A percentile compares a stretch with the other conserved stretches of the same genome.
Conservation (phyloP, 1,140 invertebrate species). For the Drosophila pseudoananassae region DNA sequence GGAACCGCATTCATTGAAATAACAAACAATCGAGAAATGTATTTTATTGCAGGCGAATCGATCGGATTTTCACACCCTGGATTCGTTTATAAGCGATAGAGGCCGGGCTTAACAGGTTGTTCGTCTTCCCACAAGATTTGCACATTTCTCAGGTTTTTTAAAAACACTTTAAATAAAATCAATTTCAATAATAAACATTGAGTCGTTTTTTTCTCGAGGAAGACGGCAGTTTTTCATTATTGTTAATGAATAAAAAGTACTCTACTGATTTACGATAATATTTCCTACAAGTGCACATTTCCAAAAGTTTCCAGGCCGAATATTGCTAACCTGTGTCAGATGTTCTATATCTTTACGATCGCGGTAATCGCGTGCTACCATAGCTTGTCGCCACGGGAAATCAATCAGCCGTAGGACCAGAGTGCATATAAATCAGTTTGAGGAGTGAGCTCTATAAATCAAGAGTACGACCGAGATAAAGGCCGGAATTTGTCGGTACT, state of each 20-base stretch:
- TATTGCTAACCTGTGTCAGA: background rate
- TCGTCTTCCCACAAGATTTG: conserved; percentile 18
- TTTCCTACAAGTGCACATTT: background rate
- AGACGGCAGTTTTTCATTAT: background rate
- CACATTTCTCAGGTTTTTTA: conserved; percentile 25
- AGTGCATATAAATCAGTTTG: conserved; percentile 69
- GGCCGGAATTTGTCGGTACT: conserved; percentile 27
- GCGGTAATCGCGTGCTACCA: conserved; percentile 22
- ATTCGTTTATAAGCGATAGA: conserved; percentile 26
- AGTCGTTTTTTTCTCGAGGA: conserved; percentile 2
- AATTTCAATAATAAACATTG: background rate
- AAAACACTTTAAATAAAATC: conserved; percentile 6
- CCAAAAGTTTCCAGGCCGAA: background rate
- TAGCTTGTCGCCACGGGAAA: conserved; percentile 40
- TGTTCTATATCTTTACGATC: conserved; percentile 38
- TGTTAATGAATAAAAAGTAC: background rate
- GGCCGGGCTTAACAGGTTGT: conserved; percentile 14
- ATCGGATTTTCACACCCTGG: conserved; percentile 41
- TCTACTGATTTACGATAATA: background rate
- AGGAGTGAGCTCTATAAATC: conserved; percentile 60
- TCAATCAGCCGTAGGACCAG: conserved; percentile 53
- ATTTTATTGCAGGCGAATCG: conserved; percentile 45
- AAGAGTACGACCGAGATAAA: conserved; percentile 44
- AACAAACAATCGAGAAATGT: conserved; percentile 10
- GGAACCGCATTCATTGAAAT: conserved; percentile 11